Base-by-base conservation (phyloP, 2,888 invertebrate species). In the Trilocha varians region DNA sequence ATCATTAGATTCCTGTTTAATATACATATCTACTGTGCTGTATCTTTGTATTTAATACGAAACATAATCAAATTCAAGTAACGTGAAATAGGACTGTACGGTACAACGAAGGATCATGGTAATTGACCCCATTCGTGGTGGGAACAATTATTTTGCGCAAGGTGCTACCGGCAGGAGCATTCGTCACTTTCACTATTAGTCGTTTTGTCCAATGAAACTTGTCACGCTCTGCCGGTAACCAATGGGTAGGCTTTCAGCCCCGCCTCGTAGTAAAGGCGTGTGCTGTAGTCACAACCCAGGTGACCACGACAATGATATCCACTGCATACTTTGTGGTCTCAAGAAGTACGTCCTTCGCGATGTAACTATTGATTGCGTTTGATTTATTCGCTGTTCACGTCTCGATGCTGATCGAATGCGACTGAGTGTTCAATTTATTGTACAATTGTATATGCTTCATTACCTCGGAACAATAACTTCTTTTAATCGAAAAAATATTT, bases 141-240 rank as follows among this genome's bases (percentile, higher is more conserved):
- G 59, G 52, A 62, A 43, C 25, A 46, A 64, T 60, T 57, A 62
- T 65, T 73, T 73, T 69, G 67, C 70, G 65, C 71, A 78, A 76
- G 70, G 75, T 75, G 76, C 58, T 65, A 55, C 62, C 61, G 65
- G 60, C 65, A 74, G 68, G 63, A 70, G 55, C 56, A 57, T 70
- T 74, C 68, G 71, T 78, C 77, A 82, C 80, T 79, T 80, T 83
- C 80, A 77, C 78, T 75, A 68, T 62, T 68, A 61, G 69, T 68
- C 57, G 68, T 60, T 64, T 72, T 79, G 78, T 79, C 84, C 84
- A 84, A 84, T 85, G 74, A 72, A 66, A 73, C 66, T 75, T 75
- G 84, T 80, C 82, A 83, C 79, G 83, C 65, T 80, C 72, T 70
- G 76, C 46, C 74, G 65, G 75, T 69, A 78, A 74, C 83, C 83